These are phyloP conservation scores for Peucedramus taeniatus DNA, from an alignment of 2,113 vertebrate genomes.

Conservation along the genomic window DNA sequence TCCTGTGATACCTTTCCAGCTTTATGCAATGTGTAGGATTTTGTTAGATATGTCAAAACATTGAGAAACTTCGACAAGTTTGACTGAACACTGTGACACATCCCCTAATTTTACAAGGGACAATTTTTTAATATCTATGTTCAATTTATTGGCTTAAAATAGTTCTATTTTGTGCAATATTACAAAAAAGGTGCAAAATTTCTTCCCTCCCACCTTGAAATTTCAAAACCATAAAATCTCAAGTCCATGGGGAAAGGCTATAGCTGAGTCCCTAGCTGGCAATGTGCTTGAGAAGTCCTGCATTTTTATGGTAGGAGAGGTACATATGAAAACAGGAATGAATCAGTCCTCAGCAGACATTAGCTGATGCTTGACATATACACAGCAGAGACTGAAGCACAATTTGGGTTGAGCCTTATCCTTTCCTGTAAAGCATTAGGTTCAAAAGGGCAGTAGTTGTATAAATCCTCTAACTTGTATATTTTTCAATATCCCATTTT, in stretches of 20 bases:
- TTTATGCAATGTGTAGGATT: neutral
- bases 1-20: neutral
- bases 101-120: neutral
- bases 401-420: neutral
- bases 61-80: neutral
- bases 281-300: neutral
- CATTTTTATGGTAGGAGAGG: neutral
- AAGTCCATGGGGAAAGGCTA: neutral
- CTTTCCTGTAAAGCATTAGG: neutral
- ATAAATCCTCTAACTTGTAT: slow-evolving; percentile 38
- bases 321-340: neutral
- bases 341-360: neutral
- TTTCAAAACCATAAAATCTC: neutral
- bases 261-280: neutral
- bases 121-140: neutral
- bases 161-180: neutral
- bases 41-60: neutral
- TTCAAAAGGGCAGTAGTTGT: neutral
- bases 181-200: neutral
- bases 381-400: neutral
- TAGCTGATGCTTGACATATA: neutral
- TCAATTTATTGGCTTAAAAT: neutral
- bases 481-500: neutral
- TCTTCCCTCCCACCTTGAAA: neutral
- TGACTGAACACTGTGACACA: neutral